phyloP scores from a whole-genome alignment of 2,797 vertebrate species.

The Periophthalmus magnuspinnatus region DNA sequence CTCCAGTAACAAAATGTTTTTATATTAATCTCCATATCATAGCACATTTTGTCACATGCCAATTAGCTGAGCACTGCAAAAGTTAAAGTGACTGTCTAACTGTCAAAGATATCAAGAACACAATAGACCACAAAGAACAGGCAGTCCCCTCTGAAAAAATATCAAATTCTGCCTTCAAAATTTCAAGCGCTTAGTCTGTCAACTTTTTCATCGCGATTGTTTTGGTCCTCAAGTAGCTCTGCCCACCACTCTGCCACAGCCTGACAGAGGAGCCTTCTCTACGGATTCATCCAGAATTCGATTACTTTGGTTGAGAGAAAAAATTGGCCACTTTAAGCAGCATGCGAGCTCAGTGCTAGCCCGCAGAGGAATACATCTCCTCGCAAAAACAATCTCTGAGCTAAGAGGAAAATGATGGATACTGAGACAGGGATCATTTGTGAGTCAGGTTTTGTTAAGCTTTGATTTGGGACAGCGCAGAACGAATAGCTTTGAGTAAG shows the following conservation, averaged over 20 bases:
- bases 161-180: conserved; percentile 24
- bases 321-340: conserved; percentile 56
- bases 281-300: conserved; percentile 70
- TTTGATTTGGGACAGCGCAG: background rate
- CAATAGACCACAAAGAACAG: conserved; percentile 39
- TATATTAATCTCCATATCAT: conserved; percentile 45
- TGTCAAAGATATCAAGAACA: conserved; percentile 58
- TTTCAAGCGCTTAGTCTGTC: conserved; percentile 41
- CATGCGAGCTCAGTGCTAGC: conserved; percentile 32
- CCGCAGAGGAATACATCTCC: conserved; percentile 45
- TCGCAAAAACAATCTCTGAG: conserved; percentile 47
- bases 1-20: conserved; percentile 26
- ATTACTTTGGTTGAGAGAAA: conserved; percentile 67
- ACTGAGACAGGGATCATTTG: conserved; percentile 46
- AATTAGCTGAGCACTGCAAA: conserved; percentile 42
- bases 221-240: conserved; percentile 49
- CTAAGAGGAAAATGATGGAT: conserved; percentile 32
- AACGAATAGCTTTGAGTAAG: background rate
- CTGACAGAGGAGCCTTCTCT: conserved; percentile 45
- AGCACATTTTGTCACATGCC: conserved; percentile 37
- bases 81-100: conserved; percentile 53
- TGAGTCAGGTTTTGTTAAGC: conserved; percentile 4
- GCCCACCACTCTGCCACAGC: conserved; percentile 1
- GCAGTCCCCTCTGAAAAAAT: conserved; percentile 31
- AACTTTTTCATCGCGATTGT: conserved; percentile 51